Evolutionary conservation across 1,140 invertebrate species (phyloP), one percentile per base, ranked within the genome.

Genomic region (Yoshiicerus persimilis): DNA sequence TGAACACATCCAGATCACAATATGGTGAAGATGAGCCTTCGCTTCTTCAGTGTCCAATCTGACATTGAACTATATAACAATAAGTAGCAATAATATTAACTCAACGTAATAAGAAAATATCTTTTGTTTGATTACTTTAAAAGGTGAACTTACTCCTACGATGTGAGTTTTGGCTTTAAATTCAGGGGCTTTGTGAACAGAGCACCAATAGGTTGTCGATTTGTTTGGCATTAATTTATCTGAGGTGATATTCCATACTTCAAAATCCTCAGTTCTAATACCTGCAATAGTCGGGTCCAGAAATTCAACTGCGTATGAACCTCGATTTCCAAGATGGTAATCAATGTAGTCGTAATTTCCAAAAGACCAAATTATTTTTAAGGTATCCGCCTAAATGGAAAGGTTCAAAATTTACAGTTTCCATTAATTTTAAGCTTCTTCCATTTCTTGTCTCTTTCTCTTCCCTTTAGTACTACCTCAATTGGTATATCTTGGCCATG

Each of bases 191-290:
- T 66, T 47, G 25, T 90, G 86, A 3, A 88, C 25, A 9, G 38
- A 86, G 47, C 89, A 90, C 89, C 89, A 90, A 34, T 88, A 88
- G 5, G 88, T 86, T 47, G 89, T 90, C 10, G 27, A 23, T 70
- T 56, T 75, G 0, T 23, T 3, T 6, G 87, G 84, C 83, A 88
- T 85, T 4, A 80, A 39, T 38, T 84, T 87, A 25, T 87, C 83
- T 27, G 62, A 86, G 16, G 25, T 27, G 1, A 90, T 3, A 20
- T 64, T 41, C 87, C 89, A 90, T 1, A 25, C n/a, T 30, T 90
- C 38, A 10, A 75, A 87, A 34, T 41, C 36, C n/a, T 39, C 70
- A 64, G n/a, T 30, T 20, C 83, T 25, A 0, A 88, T n/a, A 13
- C 20, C 16, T 20, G 89, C 66, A n/a, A 38, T 38, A 11, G 36